Evolutionary conservation across 2,888 invertebrate genomes (phyloP).

Genomic region (Hoplodrina ambigua): DNA sequence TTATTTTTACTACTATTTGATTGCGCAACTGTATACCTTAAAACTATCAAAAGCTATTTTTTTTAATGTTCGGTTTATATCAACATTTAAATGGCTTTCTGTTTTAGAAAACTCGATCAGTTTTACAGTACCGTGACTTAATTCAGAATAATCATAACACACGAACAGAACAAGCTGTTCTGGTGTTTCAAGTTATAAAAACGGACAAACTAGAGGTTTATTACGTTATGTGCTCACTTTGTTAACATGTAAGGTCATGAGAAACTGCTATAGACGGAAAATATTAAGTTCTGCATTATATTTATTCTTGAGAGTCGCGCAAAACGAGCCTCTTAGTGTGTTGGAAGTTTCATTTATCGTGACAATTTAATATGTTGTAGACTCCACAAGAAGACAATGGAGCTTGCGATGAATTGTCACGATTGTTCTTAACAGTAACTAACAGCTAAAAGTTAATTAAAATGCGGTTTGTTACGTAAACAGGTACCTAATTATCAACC

Average conservation of each 20-base stretch:
- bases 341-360: slow-evolving; percentile 45
- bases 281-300: slow-evolving; percentile 37
- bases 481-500: slow-evolving; percentile 51
- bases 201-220: slow-evolving; percentile 30
- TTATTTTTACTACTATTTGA: too few relatives aligned
- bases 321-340: slow-evolving; percentile 43
- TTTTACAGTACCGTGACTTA: background rate
- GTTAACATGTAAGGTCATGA: slow-evolving; percentile 57
- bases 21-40: too few relatives aligned
- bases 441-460: slow-evolving; percentile 54
- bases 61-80: background rate
- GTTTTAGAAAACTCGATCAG: background rate
- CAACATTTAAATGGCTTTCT: background rate
- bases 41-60: too few relatives aligned
- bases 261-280: slow-evolving; percentile 37
- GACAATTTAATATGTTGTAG: slow-evolving; percentile 45
- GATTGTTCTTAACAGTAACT: slow-evolving; percentile 51
- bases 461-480: slow-evolving; percentile 56
- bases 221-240: slow-evolving; percentile 37
- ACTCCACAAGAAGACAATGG: slow-evolving; percentile 51
- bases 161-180: slow-evolving; percentile 1
- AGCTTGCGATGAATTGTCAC: slow-evolving; percentile 41
- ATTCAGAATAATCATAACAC: background rate
- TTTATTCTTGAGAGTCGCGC: slow-evolving; percentile 38
- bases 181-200: slow-evolving; percentile 23